Base-by-base conservation (phyloP, 2,797 vertebrate species). In the Sphaeramia orbicularis region DNA sequence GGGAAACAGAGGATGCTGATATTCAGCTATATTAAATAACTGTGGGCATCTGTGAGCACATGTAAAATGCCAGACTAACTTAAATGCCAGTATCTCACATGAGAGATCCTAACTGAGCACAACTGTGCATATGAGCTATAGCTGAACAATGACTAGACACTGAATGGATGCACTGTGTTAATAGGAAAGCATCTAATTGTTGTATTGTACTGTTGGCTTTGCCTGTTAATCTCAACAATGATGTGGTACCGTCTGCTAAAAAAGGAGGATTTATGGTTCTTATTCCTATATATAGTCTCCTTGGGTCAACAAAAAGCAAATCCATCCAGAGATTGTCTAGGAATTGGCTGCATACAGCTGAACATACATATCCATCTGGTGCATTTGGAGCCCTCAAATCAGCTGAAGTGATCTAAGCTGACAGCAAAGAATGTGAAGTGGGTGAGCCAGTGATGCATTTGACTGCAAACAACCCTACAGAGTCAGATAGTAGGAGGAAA, bases 331-430 rank as follows among this genome's bases (percentile, higher is more conserved):
- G 27, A 62, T 71, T 51, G 63, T 24, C 76, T 38, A 50, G 12
- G 55, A 44, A 70, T 56, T 45, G 42, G 36, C 32, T 59, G 45
- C 50, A 62, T 52, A 41, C 27, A 56, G 42, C 62, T 64, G 61
- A 76, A 65, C 36, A 50, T 65, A 76, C 58, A 70, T 12, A 44
- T 64, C 80, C 77, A 78, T 74, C 60, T 84, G 79, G 41, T 69
- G 71, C 61, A 40, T 11, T 14, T 49, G 16, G 19, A 66, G 71
- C 43, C 42, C 47, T 64, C 48, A 64, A 40, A 61, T 61, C 61
- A 72, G 42, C 66, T 83, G 64, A 80, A 72, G 49, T 52, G 62
- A 77, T 77, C 36, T 24, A 35, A 77, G 40, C 15, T 61, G 75
- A 84, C 67, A 71, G 65, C 37, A 40, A 40, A 40, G 10, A 40